Base-by-base conservation (phyloP, 2,888 invertebrate species). In the Hyposoter didymator region DNA sequence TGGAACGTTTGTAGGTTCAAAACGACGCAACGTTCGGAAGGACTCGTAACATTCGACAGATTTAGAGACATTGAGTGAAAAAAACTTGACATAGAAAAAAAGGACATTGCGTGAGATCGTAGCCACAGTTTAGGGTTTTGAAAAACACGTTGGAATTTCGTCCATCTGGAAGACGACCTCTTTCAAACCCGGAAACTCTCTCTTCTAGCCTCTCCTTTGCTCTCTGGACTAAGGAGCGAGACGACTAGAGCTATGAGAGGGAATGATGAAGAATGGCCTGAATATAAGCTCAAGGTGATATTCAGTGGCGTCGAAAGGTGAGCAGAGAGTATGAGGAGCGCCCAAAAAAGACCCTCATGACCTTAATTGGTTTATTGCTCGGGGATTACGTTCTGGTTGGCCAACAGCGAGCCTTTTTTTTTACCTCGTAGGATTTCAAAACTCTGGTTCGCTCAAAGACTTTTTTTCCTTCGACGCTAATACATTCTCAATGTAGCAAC, bases 341-440 rank as follows among this genome's bases (percentile, higher is more conserved):
- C 73, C 82, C 82, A 47, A 49, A 86, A 81, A 72, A 64, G 39
- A 75, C 74, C 64, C 69, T 82, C 78, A 75, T 87, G 87, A 88
- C 89, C 90, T 91, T 91, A 92, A 92, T 92, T 91, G 90, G 89
- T 92, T 92, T 92, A 92, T 91, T 91, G 91, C 76, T 32, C 78
- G 70, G 82, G 90, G 87, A 89, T 91, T 90, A 90, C 88, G 88
- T 84, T 88, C 84, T 88, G 89, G 90, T 88, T 87, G 87, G 84
- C 84, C 89, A 78, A 85, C 88, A 90, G 89, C 86, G 86, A 78
- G 55, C 66, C 78, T 85, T 82, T 86, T 82, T 81, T 73, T 62
- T 81, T 73, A 14, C 67, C 70, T 45, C 70, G 22, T 59, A 39
- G 76, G 55, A 80, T 83, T 84, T 79, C 62, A 59, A 78, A 72